Evolutionary conservation across 2,888 invertebrate species (phyloP), one percentile per base, ranked within the genome.

Genomic region (Laothoe populi): DNA sequence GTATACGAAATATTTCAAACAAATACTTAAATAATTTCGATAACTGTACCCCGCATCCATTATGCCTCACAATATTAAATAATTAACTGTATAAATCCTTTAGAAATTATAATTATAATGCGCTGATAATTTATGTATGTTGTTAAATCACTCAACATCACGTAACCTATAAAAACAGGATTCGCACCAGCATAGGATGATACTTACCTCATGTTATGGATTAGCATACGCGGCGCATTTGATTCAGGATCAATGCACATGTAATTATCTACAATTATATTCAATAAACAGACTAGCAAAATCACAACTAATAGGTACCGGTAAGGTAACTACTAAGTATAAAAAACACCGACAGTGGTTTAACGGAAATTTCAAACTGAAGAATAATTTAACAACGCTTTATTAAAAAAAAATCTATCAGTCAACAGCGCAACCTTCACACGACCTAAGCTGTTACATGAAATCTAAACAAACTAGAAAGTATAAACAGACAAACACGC

Each of bases 401-500:
- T 4, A 31, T 31, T 49, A 16, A 49, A 26, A 49, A 49, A 26
- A 31, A 46, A 23, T 46, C 23, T 23, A 11, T n/a, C n/a, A 46
- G 26, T 49, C 16, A 31, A 16, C 16, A 49, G 35, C 8, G 31
- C 53, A 21, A 35, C 53, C 35, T 35, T 11, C 11, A 31, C 16
- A 35, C 31, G 53, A 53, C 11, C 35, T 53, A 53, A 35, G 35
- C 53, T 31, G 31, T 4, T 53, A 8, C 5, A 31, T 53, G 53
- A 16, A 19, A 53, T 53, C 53, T 53, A 53, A 53, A 53, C 31
- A 53, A 53, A 53, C 35, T 53, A 35, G 31, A 53, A 35, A 53
- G 31, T 53, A 53, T 53, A 53, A 35, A 53, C 19, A 35, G 46
- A 46, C 48, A 48, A 53, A 53, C 53, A 53, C 26, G 49, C 31